Evolutionary conservation across 2,797 vertebrate species (phyloP).

Genomic region (Sebastolobus altivelis): DNA sequence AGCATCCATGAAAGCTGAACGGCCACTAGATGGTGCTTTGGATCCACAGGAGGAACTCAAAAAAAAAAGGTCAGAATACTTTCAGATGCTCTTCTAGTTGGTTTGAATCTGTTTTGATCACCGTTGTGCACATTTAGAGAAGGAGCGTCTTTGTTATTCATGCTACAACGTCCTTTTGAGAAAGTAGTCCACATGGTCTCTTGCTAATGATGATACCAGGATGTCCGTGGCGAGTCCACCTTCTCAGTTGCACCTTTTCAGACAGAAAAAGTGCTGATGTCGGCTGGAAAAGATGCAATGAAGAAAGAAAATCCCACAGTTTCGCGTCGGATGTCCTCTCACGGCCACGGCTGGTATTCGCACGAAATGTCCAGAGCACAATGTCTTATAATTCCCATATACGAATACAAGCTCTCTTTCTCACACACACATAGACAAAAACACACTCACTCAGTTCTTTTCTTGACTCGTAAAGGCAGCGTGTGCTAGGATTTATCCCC

Average conservation of each 20-base stretch:
- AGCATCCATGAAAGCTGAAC: constrained; percentile 28
- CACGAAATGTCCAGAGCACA: constrained; percentile 54
- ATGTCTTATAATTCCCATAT: constrained; percentile 67
- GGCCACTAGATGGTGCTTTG: constrained; percentile 79
- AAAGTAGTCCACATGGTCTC: constrained; percentile 29
- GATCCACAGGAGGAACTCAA: constrained; percentile 49
- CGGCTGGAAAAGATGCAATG: constrained; percentile 39
- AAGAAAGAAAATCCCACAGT: constrained; percentile 48
- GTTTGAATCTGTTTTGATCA: constrained; percentile 24
- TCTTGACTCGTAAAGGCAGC: constrained; percentile 50
- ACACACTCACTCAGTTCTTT: constrained; percentile 59
- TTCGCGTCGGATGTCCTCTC: constrained; percentile 48
- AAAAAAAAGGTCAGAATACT: constrained; percentile 34
- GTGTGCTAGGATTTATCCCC: constrained; percentile 89
- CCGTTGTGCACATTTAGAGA: constrained; percentile 33
- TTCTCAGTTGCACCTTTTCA: constrained; percentile 38
- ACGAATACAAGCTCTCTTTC: constrained; percentile 59
- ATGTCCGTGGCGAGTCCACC: constrained; percentile 29
- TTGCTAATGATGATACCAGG: constrained; percentile 20
- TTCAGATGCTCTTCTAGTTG: constrained; percentile 18
- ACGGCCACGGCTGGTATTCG: constrained; percentile 26
- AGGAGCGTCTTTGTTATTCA: constrained; percentile 45
- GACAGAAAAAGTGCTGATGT: constrained; percentile 24
- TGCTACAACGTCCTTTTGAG: constrained; percentile 45
- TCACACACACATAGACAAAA: constrained; percentile 51